phyloP scores from a whole-genome alignment of 2,888 invertebrate genomes.

The Thysanoteuthis rhombus region DNA sequence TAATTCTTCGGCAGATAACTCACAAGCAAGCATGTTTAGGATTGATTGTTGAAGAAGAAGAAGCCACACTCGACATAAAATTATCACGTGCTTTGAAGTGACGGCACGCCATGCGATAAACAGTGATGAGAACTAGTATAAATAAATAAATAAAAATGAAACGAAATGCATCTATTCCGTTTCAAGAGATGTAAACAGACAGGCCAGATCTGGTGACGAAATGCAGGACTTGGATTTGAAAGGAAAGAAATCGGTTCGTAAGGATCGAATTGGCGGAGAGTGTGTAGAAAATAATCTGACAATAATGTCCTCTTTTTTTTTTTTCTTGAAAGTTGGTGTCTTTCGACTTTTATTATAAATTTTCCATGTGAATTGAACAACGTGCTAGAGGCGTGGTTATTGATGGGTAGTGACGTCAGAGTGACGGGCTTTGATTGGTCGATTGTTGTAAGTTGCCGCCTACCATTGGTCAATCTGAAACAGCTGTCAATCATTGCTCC shows the following conservation, averaged over 20 bases:
- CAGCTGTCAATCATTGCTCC: conserved; percentile 57
- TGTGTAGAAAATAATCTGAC: no score
- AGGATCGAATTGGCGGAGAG: background rate
- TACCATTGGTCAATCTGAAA: conserved; percentile 32
- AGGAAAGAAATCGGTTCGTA: background rate
- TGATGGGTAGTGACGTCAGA: conserved; percentile 42
- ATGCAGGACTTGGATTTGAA: background rate
- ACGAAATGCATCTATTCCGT: background rate
- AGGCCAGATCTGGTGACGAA: background rate
- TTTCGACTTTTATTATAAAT: conserved; percentile 1
- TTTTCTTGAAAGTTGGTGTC: background rate
- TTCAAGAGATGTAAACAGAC: background rate
- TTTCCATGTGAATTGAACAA: conserved; percentile 44
- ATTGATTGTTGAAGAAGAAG: no score
- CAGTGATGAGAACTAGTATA: background rate
- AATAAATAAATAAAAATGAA: background rate
- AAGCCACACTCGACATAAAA: background rate
- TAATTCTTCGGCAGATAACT: no score
- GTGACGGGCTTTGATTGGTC: conserved; percentile 47
- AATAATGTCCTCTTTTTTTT: background rate
- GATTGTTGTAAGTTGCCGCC: background rate
- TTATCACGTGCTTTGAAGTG: background rate
- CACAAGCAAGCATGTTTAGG: no score
- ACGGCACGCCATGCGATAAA: background rate
- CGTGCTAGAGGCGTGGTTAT: conserved; percentile 36